Evolutionary conservation across 2,797 vertebrate genomes (phyloP).

Genomic region (Manis pentadactyla): DNA sequence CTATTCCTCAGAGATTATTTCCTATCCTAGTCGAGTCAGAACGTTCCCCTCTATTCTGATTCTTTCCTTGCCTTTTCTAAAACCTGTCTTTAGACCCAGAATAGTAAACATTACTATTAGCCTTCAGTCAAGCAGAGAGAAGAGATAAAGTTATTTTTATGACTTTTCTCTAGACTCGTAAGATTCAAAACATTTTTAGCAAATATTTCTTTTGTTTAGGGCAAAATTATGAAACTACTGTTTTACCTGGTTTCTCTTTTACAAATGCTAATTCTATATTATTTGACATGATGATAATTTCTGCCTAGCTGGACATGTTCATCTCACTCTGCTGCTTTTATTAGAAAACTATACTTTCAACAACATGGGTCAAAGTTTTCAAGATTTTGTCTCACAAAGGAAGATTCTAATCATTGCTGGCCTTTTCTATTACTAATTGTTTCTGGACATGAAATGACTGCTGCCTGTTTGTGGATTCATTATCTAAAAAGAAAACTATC

Average conservation of each 20-base stretch:
- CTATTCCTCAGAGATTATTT: neutral
- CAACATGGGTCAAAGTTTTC: neutral
- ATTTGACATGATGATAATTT: neutral
- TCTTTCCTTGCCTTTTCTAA: neutral
- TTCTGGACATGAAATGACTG: neutral
- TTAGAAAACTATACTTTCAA: neutral
- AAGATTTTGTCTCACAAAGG: neutral
- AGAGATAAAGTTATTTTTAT: neutral
- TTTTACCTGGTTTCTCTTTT: neutral
- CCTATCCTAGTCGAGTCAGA: neutral
- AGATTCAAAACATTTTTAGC: neutral
- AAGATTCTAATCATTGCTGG: neutral
- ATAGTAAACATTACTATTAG: slow-evolving; percentile 26
- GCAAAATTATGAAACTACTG: neutral
- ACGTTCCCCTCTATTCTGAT: neutral
- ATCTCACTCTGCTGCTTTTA: neutral
- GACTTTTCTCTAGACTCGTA: slow-evolving; percentile 2
- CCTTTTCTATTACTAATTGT: neutral
- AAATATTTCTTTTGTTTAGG: slow-evolving; percentile 19
- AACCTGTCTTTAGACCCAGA: neutral
- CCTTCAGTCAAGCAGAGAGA: neutral
- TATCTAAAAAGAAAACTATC: neutral
- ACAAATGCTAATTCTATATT: neutral
- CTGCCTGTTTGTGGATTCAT: neutral
- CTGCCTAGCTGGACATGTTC: neutral